A percentile compares a stretch with the other conserved stretches of the same genome.
Conservation (phyloP, 2,113 vertebrate species). For the Takifugu bimaculatus region DNA sequence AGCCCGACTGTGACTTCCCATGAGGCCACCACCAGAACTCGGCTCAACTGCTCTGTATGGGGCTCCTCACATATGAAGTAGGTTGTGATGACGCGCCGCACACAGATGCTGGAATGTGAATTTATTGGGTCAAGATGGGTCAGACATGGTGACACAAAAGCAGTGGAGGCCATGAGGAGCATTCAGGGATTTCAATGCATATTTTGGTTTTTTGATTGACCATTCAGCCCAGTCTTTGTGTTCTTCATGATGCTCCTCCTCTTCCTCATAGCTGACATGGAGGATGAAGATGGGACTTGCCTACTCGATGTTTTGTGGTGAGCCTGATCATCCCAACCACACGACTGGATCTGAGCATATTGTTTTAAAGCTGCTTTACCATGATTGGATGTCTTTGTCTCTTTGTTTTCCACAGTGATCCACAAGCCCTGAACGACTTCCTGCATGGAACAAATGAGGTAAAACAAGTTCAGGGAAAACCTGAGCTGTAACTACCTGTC, state of each 20-base stretch:
- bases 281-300: slow-evolving; percentile 83
- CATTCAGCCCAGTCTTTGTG: background rate
- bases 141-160: too few relatives aligned
- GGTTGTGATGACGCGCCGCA: slow-evolving; percentile 5
- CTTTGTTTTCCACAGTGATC: slow-evolving; percentile 67
- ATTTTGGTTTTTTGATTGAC: background rate
- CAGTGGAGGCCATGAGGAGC: background rate
- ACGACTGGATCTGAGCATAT: background rate
- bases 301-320: slow-evolving; percentile 83
- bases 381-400: background rate
- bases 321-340: slow-evolving; percentile 31
- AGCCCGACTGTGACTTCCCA: slow-evolving; percentile 58
- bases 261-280: slow-evolving; percentile 75
- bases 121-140: too few relatives aligned
- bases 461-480: slow-evolving; percentile 28
- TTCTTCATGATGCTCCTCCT: slow-evolving; percentile 8
- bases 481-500: slow-evolving; percentile 2
- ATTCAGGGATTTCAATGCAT: background rate
- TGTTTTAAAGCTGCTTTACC: background rate
- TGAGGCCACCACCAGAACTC: slow-evolving; percentile 73
- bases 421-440: slow-evolving; percentile 82
- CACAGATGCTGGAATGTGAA: too few relatives aligned
- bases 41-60: slow-evolving; percentile 72
- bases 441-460: slow-evolving; percentile 82
- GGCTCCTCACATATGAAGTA: slow-evolving; percentile 73